phyloP scores from a whole-genome alignment of 2,888 invertebrate genomes.

The Cynaeus angustus region DNA sequence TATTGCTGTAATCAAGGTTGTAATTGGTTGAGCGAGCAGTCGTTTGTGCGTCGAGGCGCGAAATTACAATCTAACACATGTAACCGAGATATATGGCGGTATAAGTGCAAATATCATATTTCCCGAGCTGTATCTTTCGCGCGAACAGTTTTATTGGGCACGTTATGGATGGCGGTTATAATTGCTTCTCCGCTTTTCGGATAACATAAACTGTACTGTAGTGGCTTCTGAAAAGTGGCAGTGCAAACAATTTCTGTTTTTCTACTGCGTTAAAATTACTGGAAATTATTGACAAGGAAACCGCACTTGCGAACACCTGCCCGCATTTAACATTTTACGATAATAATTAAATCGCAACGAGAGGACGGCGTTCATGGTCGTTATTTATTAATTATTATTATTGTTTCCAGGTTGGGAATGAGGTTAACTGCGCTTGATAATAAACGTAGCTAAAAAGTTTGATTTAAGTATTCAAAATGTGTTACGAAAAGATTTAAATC shows the following conservation, averaged over 20 bases:
- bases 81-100: conserved; percentile 65
- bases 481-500: background rate
- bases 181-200: conserved; percentile 63
- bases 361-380: conserved; percentile 26
- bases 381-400: conserved; percentile 40
- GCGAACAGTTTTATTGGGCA: conserved; percentile 66
- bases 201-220: conserved; percentile 49
- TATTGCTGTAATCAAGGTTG: conserved; percentile 58
- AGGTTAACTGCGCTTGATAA: conserved; percentile 25
- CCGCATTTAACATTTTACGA: conserved; percentile 25
- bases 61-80: conserved; percentile 65
- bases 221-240: conserved; percentile 7
- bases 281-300: conserved; percentile 17
- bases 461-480: too few species aligned
- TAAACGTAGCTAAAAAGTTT: conserved; percentile 5
- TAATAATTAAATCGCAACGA: conserved; percentile 42
- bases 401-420: conserved; percentile 28
- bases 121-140: conserved; percentile 65
- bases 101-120: conserved; percentile 68
- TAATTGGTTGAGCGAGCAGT: conserved; percentile 61
- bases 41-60: conserved; percentile 62
- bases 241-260: conserved; percentile 10
- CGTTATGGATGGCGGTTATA: conserved; percentile 67
- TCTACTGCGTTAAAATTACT: conserved; percentile 8
- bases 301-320: conserved; percentile 35